A percentile compares a stretch with the other conserved stretches of the same genome.
Conservation (phyloP, 2,797 vertebrate genomes). For the Jordanella pulchra region DNA sequence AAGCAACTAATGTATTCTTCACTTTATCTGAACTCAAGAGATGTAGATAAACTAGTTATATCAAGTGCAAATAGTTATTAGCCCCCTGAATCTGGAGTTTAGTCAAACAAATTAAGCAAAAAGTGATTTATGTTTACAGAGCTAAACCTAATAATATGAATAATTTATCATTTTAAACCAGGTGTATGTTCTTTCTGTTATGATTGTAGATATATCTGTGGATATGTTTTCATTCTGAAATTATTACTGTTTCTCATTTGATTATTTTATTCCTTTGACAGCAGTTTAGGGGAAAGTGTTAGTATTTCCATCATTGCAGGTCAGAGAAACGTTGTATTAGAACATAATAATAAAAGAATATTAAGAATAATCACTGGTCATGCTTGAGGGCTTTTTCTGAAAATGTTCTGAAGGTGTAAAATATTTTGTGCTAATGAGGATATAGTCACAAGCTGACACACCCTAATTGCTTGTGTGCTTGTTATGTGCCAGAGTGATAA, state of each 20-base stretch:
- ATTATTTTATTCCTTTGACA: constrained; percentile 69
- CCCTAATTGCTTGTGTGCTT: constrained; percentile 31
- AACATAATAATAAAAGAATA: constrained; percentile 79
- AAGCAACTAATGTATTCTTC: background rate
- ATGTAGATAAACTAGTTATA: background rate
- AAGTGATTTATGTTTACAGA: background rate
- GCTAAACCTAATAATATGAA: background rate
- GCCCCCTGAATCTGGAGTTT: background rate
- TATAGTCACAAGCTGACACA: constrained; percentile 5
- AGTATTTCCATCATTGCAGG: constrained; percentile 76
- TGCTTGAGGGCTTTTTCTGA: constrained; percentile 53
- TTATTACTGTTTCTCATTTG: constrained; percentile 51
- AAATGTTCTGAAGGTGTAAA: constrained; percentile 16
- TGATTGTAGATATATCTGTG: constrained; percentile 30
- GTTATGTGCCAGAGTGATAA: constrained; percentile 36
- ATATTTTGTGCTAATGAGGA: constrained; percentile 9
- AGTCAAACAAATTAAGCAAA: background rate
- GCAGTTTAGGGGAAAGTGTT: constrained; percentile 75
- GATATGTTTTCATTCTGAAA: constrained; percentile 59
- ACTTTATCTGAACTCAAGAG: background rate
- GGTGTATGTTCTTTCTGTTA: background rate
- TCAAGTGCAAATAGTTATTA: background rate
- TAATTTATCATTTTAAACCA: background rate
- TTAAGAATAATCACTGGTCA: constrained; percentile 55
- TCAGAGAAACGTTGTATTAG: constrained; percentile 79